Evolutionary conservation across 2,797 vertebrate species (phyloP), one percentile per base, ranked within the genome.

Genomic region (Sylvia borin): DNA sequence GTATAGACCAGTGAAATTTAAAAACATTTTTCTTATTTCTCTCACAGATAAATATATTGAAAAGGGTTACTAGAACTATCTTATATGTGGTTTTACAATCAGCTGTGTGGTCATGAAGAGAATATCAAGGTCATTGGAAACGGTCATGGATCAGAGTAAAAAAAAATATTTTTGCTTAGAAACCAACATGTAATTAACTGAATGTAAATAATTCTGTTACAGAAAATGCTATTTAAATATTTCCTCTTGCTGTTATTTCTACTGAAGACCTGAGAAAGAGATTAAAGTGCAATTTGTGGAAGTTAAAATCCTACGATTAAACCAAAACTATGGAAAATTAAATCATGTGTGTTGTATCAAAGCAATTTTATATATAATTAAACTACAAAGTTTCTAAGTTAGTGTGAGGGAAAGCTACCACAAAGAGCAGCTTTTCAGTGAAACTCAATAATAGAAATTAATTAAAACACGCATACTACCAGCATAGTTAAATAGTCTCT

Each of bases 351-450:
- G 19, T 11, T 61, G 2, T 42, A 57, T 27, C 36, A 86, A 80
- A 47, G 2, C 1, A 57, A 18, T 74, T 77, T 86, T 26, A 47
- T 25, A 19, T 45, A 10, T 32, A 84, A 36, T 36, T 45, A 53
- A 84, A 78, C 40, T 6, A 72, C 15, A 5, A 71, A 40, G 4
- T 70, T 66, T 51, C 26, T 51, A 72, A 76, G 24, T 67, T 73
- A 13, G 13, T 12, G 4, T 26, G 25, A 48, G 7, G 14, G 13
- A 60, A 93, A 68, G 7, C 13, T 67, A 51, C 53, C 12, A 55
- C 3, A 47, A 88, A 67, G 7, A 31, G 1, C 0, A 0, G 4
- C 48, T 91, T 83, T 74, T 21, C 38, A 54, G 12, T 62, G 26
- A 75, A 68, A 3, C 4, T 11, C 11, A 74, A 25, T 47, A 65